Base-by-base conservation (phyloP, 1,140 invertebrate genomes). In the Megalonaias nervosa region DNA sequence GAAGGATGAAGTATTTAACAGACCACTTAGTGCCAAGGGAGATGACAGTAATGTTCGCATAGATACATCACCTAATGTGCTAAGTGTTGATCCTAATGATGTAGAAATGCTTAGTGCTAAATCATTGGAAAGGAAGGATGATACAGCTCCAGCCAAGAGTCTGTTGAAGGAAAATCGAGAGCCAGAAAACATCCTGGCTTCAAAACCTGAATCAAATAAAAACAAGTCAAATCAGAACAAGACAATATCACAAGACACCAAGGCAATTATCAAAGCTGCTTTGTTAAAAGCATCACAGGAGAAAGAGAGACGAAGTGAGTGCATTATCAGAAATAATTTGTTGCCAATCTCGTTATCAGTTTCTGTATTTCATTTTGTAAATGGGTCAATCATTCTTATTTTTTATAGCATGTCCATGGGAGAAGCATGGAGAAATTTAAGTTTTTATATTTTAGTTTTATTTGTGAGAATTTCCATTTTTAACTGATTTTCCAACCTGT, bases 31-130 rank as follows among this genome's bases (percentile, higher is more conserved):
- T 74, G 66, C 69, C 71, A 84, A 78, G 80, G 80, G 67, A 81
- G 58, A 38, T 23, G 65, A 69, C 31, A 21, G 72, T 0, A 64
- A 74, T 1, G 84, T 84, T 13, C 73, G 79, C 19, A 75, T 86
- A 19, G 80, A 85, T 17, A 82, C 72, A 6, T 66, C 38, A 11
- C 38, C 77, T 23, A 85, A 77, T 26, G 56, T 85, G 23, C 71
- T 81, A 58, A 68, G 79, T 26, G 58, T 76, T 26, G 64, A 62
- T 12, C 74, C 81, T 2, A 74, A 23, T 57, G 89, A 90, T 75
- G 76, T 90, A 31, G 88, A 89, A 78, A 90, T 90, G 89, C 77
- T 88, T 11, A 90, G 89, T 82, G 89, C 89, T 0, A 86, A 88
- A 74, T 84, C 81, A 11, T 80, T 77, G 16, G 83, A 84, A 26